phyloP scores from a whole-genome alignment of 1,140 invertebrate species.

The Anagrus nilaparvatae region DNA sequence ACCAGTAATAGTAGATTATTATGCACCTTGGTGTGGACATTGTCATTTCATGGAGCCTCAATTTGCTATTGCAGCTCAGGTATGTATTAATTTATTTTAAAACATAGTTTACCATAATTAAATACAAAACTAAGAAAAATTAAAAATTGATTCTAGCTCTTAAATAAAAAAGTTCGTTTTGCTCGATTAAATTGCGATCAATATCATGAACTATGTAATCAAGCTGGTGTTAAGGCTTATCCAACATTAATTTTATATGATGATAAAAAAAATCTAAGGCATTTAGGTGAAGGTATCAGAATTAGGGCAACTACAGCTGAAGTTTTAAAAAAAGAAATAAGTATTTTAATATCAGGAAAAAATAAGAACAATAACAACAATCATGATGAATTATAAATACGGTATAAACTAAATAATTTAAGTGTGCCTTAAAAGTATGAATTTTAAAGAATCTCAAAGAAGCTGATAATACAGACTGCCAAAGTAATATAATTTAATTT shows the following conservation, averaged over 20 bases:
- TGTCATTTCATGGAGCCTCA: slow-evolving; percentile 61
- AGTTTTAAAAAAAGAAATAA: slow-evolving; percentile 14
- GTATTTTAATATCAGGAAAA: too few species aligned
- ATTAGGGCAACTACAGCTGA: slow-evolving; percentile 18
- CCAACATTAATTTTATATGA: slow-evolving; percentile 41
- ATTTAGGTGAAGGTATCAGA: slow-evolving; percentile 14
- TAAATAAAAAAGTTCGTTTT: slow-evolving; percentile 42
- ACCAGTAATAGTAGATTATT: slow-evolving; percentile 63
- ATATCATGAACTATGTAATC: slow-evolving; percentile 35
- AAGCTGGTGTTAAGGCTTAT: slow-evolving; percentile 43
- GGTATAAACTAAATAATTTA: too few species aligned
- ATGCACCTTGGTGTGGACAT: slow-evolving; percentile 66
- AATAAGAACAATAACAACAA: too few species aligned
- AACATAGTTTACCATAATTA: too few species aligned
- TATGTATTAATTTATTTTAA: slow-evolving; percentile 25
- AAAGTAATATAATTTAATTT: too few species aligned
- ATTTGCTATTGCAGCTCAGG: slow-evolving; percentile 54
- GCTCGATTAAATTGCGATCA: slow-evolving; percentile 50
- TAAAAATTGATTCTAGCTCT: slow-evolving; percentile 31
- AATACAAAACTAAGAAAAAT: neutral
- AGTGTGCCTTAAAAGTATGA: too few species aligned
- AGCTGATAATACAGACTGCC: too few species aligned
- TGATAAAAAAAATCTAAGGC: slow-evolving; percentile 12
- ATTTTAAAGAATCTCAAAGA: too few species aligned
- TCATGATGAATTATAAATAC: too few species aligned